Percentiles rank a stretch among this genome's conserved stretches.
Conservation (phyloP, 1,140 invertebrate genomes). For the Eriosoma lanigerum region DNA sequence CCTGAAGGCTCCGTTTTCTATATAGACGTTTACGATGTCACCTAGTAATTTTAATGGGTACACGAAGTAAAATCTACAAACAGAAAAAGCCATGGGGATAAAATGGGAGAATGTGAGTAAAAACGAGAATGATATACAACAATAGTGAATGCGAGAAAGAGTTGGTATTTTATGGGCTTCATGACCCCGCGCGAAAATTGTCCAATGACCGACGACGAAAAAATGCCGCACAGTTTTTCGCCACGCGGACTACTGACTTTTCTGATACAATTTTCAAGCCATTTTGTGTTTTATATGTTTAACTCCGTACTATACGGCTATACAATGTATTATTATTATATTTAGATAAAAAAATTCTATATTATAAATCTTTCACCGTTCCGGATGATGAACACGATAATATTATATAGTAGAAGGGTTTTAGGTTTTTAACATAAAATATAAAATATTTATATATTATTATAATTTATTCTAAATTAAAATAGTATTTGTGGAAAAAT, state of each 20-base stretch:
- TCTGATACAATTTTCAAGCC: slow-evolving; percentile 13
- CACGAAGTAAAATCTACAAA: too few relatives aligned
- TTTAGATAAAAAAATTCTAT: too few relatives aligned
- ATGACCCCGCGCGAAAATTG: slow-evolving; percentile 26
- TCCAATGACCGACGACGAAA: not conserved
- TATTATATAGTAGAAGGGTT: too few relatives aligned
- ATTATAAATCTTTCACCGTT: too few relatives aligned
- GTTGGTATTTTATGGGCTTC: not conserved
- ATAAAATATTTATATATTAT: too few relatives aligned
- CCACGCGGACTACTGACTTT: slow-evolving; percentile 26
- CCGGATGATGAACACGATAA: too few relatives aligned
- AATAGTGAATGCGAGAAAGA: not conserved
- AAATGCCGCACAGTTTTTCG: not conserved
- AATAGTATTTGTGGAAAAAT: too few relatives aligned
- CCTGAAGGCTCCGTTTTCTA: not conserved
- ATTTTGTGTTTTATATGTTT: not conserved
- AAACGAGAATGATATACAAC: too few relatives aligned
- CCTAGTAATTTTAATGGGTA: not conserved
- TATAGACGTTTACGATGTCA: slow-evolving; percentile 10
- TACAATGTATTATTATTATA: not conserved
- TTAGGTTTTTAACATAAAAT: too few relatives aligned
- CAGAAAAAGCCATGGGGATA: not conserved
- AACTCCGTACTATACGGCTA: not conserved
- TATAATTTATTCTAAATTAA: too few relatives aligned
- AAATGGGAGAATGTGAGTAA: not conserved